Evolutionary conservation across 2,888 invertebrate genomes (phyloP).

Genomic region (Ceratothoa steindachneri): DNA sequence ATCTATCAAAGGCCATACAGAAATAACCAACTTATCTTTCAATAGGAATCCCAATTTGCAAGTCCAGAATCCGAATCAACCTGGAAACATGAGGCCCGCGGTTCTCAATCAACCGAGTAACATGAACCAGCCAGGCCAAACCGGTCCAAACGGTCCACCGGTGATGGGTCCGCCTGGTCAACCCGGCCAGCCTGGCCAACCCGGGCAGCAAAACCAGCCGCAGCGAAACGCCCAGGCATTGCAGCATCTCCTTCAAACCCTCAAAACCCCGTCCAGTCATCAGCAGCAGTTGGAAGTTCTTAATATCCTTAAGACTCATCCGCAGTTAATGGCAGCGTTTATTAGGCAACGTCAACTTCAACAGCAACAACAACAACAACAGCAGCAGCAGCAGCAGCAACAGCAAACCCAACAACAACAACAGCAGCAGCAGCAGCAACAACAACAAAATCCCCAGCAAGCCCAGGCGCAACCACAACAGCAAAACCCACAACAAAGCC

Average conservation of each 20-base stretch:
- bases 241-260: conserved; percentile 80
- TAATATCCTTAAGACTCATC: conserved; percentile 85
- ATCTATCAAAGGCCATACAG: no score
- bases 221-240: conserved; percentile 53
- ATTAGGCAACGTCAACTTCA: conserved; percentile 48
- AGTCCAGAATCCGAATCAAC: conserved; percentile 50
- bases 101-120: conserved; percentile 49
- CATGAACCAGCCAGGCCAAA: conserved; percentile 46
- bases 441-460: conserved; percentile 47
- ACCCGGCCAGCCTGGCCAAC: conserved; percentile 54
- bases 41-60: conserved; percentile 50
- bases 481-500: conserved; percentile 51
- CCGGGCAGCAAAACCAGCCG: conserved; percentile 50
- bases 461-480: conserved; percentile 48
- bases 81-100: conserved; percentile 50
- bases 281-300: conserved; percentile 88
- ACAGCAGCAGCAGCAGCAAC: conserved; percentile 50
- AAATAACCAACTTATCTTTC: no score
- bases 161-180: conserved; percentile 50
- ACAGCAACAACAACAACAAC: conserved; percentile 50
- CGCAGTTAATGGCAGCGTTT: conserved; percentile 76
- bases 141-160: conserved; percentile 26
- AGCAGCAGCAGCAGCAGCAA: conserved; percentile 47
- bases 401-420: conserved; percentile 54
- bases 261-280: conserved; percentile 81